Evolutionary conservation across 2,888 invertebrate genomes (phyloP), one percentile per base, ranked within the genome.

Genomic region (Caenorhabditis japonica): DNA sequence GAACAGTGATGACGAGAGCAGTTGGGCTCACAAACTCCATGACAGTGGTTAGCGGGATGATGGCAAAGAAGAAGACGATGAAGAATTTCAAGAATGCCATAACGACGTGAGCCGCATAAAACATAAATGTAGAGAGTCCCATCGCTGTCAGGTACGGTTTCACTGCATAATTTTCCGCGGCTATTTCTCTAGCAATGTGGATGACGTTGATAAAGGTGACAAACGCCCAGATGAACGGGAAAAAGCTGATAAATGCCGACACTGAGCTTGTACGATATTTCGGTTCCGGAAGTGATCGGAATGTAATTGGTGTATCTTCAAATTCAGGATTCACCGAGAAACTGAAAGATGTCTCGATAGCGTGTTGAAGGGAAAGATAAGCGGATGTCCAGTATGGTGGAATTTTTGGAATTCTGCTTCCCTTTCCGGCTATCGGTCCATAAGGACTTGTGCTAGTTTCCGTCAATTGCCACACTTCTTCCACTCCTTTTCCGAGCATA

Each of bases 141-240:
- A 85, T 86, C 17, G 84, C 85, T 43, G 81, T 75, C 53, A 86
- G 71, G 68, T 81, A 85, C 10, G 83, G 79, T 77, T 78, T 80
- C 52, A 84, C 82, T 4, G 83, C 80, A 17, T 64, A 70, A 46
- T 85, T 85, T 52, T 86, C 86, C 5, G 78, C 70, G 13, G 84
- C 79, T n/a, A 84, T 81, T 44, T 85, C 83, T 53, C 81, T 77
- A 7, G 78, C 76, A 8, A 82, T 77, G 56, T 85, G 85, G 15
- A 86, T 38, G 19, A 85, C 80, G 17, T 77, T 79, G 41, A 77
- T 58, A 27, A 83, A 70, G 10, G 81, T 75, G 52, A 80, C 60
- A n/a, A 86, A 49, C 3, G 76, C 76, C 76, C 80, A 86, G n/a
- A 86, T 51, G 38, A 76, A 38, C 1, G 77, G 77, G 43, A 81